A percentile compares a stretch with the other conserved stretches of the same genome.
These are phyloP conservation scores for Babyrousa celebensis DNA, from an alignment of 2,797 vertebrate species.

Conservation along the genomic window DNA sequence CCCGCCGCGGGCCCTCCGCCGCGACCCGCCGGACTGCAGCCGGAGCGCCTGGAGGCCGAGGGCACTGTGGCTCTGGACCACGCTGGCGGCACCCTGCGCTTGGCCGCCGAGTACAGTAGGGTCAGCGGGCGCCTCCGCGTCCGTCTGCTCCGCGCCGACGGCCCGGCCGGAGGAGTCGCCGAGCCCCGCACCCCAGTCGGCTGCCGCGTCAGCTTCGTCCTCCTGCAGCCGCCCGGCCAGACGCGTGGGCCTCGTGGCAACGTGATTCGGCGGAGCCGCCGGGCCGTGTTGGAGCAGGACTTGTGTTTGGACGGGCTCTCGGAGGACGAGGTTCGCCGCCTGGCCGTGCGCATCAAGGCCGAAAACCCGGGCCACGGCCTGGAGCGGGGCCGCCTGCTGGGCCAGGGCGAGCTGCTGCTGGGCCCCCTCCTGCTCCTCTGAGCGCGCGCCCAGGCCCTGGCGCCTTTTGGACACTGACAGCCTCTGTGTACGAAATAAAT, in stretches of 20 bases:
- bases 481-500: constrained; percentile 55
- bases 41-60: constrained; percentile 80
- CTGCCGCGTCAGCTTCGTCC: constrained; percentile 94
- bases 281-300: constrained; percentile 96
- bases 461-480: neutral
- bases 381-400: constrained; percentile 90
- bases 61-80: constrained; percentile 75
- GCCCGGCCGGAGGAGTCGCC: constrained; percentile 91
- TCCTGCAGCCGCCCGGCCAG: constrained; percentile 93
- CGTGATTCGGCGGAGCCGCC: constrained; percentile 94
- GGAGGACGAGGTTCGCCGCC: constrained; percentile 92
- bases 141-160: constrained; percentile 95
- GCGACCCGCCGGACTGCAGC: neutral
- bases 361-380: constrained; percentile 94
- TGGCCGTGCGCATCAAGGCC: constrained; percentile 94
- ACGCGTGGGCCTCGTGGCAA: constrained; percentile 95
- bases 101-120: constrained; percentile 94
- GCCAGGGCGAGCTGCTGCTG: constrained; percentile 87
- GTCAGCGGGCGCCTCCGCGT: constrained; percentile 94
- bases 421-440: constrained; percentile 58
- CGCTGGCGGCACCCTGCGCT: constrained; percentile 91
- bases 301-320: constrained; percentile 95
- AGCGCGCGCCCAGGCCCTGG: neutral
- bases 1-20: neutral
- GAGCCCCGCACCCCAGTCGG: constrained; percentile 93